These are phyloP conservation scores for Eilema sororculum DNA, from an alignment of 2,888 invertebrate species.

Conservation along the genomic window DNA sequence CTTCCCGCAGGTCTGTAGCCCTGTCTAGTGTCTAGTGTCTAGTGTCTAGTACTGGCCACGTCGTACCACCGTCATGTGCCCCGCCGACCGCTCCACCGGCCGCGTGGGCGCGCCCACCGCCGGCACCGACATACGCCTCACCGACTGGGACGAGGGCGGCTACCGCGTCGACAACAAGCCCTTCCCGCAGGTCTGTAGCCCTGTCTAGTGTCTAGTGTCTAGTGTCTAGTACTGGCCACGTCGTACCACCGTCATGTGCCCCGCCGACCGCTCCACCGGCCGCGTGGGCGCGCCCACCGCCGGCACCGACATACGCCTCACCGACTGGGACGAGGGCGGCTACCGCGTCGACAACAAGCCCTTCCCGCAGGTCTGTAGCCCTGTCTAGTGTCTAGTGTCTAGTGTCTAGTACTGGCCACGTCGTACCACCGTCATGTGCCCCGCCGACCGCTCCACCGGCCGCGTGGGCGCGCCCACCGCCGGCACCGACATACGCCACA, in stretches of 20 bases:
- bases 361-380: slow-evolving; percentile 55
- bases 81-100: slow-evolving; percentile 89
- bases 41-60: too few species aligned
- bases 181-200: slow-evolving; percentile 55
- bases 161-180: slow-evolving; percentile 90
- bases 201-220: too few species aligned
- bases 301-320: slow-evolving; percentile 93
- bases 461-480: slow-evolving; percentile 95
- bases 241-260: slow-evolving; percentile 91
- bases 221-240: too few species aligned
- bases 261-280: slow-evolving; percentile 89
- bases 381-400: too few species aligned
- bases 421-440: slow-evolving; percentile 91
- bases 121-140: slow-evolving; percentile 93
- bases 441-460: slow-evolving; percentile 89
- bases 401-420: too few species aligned
- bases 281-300: slow-evolving; percentile 95
- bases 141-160: slow-evolving; percentile 94
- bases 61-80: slow-evolving; percentile 91
- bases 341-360: slow-evolving; percentile 90
- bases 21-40: too few species aligned
- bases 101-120: slow-evolving; percentile 95
- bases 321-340: slow-evolving; percentile 94
- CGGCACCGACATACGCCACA: slow-evolving; percentile 93
- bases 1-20: slow-evolving; percentile 55